These are phyloP conservation scores for Archilochus colubris DNA, from an alignment of 2,113 vertebrate genomes.

Conservation along the genomic window DNA sequence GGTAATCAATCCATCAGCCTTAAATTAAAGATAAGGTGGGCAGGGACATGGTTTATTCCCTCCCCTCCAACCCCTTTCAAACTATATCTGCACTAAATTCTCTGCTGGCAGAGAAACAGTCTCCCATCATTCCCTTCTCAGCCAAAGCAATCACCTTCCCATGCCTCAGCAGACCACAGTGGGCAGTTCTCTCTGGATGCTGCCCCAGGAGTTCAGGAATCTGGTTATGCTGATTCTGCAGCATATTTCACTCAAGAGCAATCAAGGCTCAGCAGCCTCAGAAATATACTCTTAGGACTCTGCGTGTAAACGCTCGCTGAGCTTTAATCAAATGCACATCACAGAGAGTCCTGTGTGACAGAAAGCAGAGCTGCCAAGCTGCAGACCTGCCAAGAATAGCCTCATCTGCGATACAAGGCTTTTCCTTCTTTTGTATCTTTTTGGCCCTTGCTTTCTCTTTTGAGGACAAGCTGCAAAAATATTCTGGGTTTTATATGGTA, in stretches of 20 bases:
- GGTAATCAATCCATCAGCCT: slow-evolving; percentile 66
- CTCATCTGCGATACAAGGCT: neutral
- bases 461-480: neutral
- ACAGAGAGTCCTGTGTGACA: slow-evolving; percentile 9
- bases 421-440: neutral
- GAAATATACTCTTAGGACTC: neutral
- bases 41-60: slow-evolving; percentile 41
- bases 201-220: neutral
- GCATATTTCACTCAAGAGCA: neutral
- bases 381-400: slow-evolving; percentile 44
- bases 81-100: slow-evolving; percentile 8
- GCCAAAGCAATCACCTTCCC: neutral
- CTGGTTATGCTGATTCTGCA: neutral
- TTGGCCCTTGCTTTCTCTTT: neutral
- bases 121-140: neutral
- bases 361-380: slow-evolving; percentile 46
- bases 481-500: neutral
- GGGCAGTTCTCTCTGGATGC: neutral
- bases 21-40: slow-evolving; percentile 61
- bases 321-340: slow-evolving; percentile 54
- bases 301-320: neutral
- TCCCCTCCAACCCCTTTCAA: neutral
- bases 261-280: neutral
- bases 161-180: neutral
- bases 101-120: neutral